Percentiles rank a stretch among this genome's conserved stretches.
Conservation (phyloP, 2,888 invertebrate genomes). For the Bombyx huttoni region DNA sequence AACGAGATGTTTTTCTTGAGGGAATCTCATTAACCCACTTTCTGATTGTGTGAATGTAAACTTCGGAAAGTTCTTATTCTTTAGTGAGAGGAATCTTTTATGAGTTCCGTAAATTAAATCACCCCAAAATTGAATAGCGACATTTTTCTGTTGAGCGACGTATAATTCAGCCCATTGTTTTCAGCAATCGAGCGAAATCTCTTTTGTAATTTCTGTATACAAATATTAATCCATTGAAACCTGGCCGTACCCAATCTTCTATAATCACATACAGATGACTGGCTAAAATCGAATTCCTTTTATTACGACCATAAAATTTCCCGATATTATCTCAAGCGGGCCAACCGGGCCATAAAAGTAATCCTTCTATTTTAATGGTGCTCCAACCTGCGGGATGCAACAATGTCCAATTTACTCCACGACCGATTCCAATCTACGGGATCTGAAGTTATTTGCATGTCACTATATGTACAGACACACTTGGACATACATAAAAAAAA, state of each 20-base stretch:
- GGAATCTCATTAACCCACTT: conserved; percentile 71
- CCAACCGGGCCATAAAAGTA: conserved; percentile 64
- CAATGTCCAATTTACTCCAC: conserved; percentile 47
- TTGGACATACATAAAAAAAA: conserved; percentile 8
- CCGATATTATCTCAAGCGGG: conserved; percentile 67
- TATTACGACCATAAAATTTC: conserved; percentile 67
- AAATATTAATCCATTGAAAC: background rate
- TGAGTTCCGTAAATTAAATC: conserved; percentile 52
- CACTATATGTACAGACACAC: conserved; percentile 10
- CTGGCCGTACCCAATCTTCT: conserved; percentile 28
- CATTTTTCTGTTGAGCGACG: conserved; percentile 11
- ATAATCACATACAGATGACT: conserved; percentile 61
- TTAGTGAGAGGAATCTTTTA: conserved; percentile 50
- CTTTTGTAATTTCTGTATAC: background rate
- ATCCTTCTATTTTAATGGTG: conserved; percentile 67
- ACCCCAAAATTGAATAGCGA: conserved; percentile 28
- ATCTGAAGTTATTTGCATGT: conserved; percentile 22
- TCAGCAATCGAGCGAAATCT: background rate
- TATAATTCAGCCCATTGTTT: conserved; percentile 10
- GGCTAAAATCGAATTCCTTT: conserved; percentile 66
- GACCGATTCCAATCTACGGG: conserved; percentile 22
- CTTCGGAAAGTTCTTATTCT: conserved; percentile 59
- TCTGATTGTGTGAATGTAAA: conserved; percentile 68
- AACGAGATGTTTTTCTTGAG: conserved; percentile 72
- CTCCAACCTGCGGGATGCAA: conserved; percentile 62